Base-by-base conservation (phyloP, 2,888 invertebrate species). In the Perizoma affinitatum region DNA sequence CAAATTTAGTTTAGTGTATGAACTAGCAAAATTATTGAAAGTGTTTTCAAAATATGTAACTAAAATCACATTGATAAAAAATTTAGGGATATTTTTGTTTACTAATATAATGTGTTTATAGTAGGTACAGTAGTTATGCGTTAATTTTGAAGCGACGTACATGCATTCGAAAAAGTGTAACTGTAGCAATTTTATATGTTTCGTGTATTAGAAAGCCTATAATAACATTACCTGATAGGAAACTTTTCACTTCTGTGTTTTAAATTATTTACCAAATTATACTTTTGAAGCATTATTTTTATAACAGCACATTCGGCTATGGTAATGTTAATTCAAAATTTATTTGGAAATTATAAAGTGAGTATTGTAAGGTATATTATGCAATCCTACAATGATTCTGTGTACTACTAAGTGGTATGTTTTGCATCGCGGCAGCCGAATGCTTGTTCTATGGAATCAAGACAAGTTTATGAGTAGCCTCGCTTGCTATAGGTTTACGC, bases 401-500 rank as follows among this genome's bases (percentile, higher is more conserved):
- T 66, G 66, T 63, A 70, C 67, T 70, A 22, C 22, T 22, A 22
- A 22, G 22, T 22, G 59, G 64, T 61, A 65, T 72, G 70, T 71
- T 69, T 63, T 62, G 59, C 66, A 65, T 68, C 72, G 75, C 70
- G 59, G 57, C 72, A 77, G 78, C 76, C 70, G 67, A 70, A 73
- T 73, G 71, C 67, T 72, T 70, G 68, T 67, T 64, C 48, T 69
- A 65, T 58, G 62, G 52, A 51, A 68, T 66, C 64, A 64, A 54
- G 56, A 54, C 45, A 50, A 36, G 46, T 45, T 59, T 68, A 71
- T 77, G 76, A 73, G 71, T 76, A 77, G 79, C 73, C 69, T 74
- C 69, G 70, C 71, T 78, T 75, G 75, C 68, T 71, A 11, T 57
- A 63, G 58, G 61, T 63, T 70, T 72, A 76, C 78, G 75, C 74